phyloP scores from a whole-genome alignment of 2,797 vertebrate genomes.

The Ibycter americanus region DNA sequence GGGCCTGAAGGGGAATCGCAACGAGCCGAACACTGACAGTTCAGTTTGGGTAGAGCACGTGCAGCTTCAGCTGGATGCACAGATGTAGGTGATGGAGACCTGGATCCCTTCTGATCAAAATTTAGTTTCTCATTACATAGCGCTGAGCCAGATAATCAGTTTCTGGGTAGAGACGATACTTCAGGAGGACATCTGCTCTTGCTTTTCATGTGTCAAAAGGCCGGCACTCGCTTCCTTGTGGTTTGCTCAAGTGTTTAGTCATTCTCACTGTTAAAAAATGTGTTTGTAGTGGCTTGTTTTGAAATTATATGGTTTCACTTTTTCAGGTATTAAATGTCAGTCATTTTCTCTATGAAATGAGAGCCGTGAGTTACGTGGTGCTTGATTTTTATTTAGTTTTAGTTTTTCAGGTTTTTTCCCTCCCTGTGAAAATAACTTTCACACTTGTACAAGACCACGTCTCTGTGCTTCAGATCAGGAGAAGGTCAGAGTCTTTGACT shows the following conservation, averaged over 20 bases:
- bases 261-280: fast-evolving
- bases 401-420: not conserved
- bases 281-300: not conserved
- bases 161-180: not conserved
- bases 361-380: not conserved
- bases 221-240: not conserved
- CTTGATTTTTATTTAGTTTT: not conserved
- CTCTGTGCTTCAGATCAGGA: not conserved
- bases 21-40: fast-evolving
- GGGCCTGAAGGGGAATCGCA: not conserved
- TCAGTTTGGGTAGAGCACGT: fast-evolving
- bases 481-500: not conserved
- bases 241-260: not conserved
- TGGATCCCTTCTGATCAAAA: not conserved
- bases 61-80: not conserved
- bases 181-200: not conserved
- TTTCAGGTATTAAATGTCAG: not conserved
- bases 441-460: not conserved
- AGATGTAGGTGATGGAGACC: not conserved
- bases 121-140: fast-evolving
- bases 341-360: not conserved
- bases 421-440: not conserved
- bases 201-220: not conserved
- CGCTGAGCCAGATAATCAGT: fast-evolving
- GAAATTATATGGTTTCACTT: fast-evolving